A percentile compares a stretch with the other conserved stretches of the same genome.
phyloP scores from a whole-genome alignment of 1,140 invertebrate genomes.

The Drosophila seguyi region DNA sequence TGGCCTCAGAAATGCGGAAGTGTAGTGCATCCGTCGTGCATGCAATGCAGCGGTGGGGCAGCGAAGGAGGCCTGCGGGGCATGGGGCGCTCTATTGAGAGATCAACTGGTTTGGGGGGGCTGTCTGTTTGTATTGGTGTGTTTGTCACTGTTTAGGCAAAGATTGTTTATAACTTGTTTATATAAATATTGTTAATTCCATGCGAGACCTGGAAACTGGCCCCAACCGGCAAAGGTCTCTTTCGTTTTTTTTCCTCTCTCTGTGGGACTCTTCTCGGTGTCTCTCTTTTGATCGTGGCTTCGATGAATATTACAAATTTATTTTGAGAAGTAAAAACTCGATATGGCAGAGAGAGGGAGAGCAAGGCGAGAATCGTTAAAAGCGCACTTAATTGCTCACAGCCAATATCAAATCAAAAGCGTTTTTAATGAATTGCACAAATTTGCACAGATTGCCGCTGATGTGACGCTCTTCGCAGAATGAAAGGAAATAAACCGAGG shows the following conservation, averaged over 20 bases:
- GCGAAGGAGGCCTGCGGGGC: neutral
- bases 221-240: slow-evolving; percentile 46
- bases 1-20: slow-evolving; percentile 76
- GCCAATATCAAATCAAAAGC: slow-evolving; percentile 76
- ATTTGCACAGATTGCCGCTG: slow-evolving; percentile 67
- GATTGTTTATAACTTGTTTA: slow-evolving; percentile 84
- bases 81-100: slow-evolving; percentile 47
- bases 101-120: slow-evolving; percentile 67
- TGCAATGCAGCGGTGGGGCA: slow-evolving; percentile 59
- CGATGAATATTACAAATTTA: slow-evolving; percentile 73
- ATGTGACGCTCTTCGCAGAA: slow-evolving; percentile 44
- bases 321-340: slow-evolving; percentile 27
- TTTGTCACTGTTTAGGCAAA: slow-evolving; percentile 82
- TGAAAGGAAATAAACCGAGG: slow-evolving; percentile 25
- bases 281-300: slow-evolving; percentile 35
- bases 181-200: slow-evolving; percentile 82
- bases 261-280: slow-evolving; percentile 4
- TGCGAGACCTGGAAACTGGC: slow-evolving; percentile 61
- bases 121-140: slow-evolving; percentile 54
- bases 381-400: slow-evolving; percentile 75
- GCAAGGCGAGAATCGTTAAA: slow-evolving; percentile 62
- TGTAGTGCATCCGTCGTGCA: slow-evolving; percentile 66
- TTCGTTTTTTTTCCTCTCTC: slow-evolving; percentile 21
- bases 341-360: slow-evolving; percentile 19
- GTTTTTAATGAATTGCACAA: slow-evolving; percentile 81